A percentile compares a stretch with the other conserved stretches of the same genome.
Evolutionary conservation across 2,797 vertebrate species (phyloP).

Genomic region (Tragelaphus eurycerus): DNA sequence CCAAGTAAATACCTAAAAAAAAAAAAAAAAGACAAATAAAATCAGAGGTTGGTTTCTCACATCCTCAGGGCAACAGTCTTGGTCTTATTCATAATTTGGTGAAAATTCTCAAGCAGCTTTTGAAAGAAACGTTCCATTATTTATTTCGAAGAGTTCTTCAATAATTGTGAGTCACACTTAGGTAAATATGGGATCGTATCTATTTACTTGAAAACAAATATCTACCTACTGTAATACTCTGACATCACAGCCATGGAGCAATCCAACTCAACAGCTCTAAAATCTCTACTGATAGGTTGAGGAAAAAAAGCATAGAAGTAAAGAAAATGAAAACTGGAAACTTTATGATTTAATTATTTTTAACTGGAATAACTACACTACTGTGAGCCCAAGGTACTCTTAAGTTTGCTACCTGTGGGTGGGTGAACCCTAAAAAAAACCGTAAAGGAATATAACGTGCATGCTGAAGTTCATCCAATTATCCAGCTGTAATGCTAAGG

Average conservation of each 20-base stretch:
- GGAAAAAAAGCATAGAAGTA: background rate
- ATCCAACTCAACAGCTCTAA: constrained; percentile 6
- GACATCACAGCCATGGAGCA: background rate
- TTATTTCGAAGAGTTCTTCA: background rate
- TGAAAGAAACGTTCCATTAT: background rate
- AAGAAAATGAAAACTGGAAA: constrained; percentile 10
- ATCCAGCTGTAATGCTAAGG: background rate
- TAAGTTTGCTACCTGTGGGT: background rate
- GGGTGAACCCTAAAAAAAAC: background rate
- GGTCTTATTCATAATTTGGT: background rate
- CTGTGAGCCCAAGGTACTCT: background rate
- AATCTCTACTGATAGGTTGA: background rate
- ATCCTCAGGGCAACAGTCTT: background rate
- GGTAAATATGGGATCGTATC: background rate
- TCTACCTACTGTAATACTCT: background rate
- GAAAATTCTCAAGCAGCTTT: constrained; percentile 3
- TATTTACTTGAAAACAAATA: constrained; percentile 18
- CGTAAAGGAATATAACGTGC: background rate
- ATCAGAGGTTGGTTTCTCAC: background rate
- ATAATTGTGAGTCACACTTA: background rate
- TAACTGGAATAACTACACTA: background rate
- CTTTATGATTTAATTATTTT: background rate
- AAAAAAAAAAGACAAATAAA: constrained; percentile 61
- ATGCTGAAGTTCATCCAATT: background rate
- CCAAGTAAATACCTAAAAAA: constrained; percentile 93